Evolutionary conservation across 1,140 invertebrate genomes (phyloP), one percentile per base, ranked within the genome.

Genomic region (Macrocentrus cingulum): DNA sequence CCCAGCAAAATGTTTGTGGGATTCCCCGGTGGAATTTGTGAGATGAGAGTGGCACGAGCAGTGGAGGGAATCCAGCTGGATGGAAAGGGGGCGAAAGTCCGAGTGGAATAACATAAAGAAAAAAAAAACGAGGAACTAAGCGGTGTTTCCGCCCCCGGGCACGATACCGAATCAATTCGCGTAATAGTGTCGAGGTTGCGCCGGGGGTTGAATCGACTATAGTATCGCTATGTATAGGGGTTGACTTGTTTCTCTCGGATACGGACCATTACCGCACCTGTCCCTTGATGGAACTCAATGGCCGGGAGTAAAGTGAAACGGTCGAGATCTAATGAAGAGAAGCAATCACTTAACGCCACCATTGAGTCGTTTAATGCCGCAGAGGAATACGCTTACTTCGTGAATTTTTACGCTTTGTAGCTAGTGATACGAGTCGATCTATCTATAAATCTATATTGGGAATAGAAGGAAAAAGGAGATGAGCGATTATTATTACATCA

Each of bases 331-430:
- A 74, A 74, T 74, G 71, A 75, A 75, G 70, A 75, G 73, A 75
- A 74, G 68, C 73, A 75, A 75, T 75, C 73, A 75, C 73, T 75
- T 75, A 74, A 70, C 66, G 65, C 19, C n/a, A n/a, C n/a, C n/a
- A n/a, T n/a, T n/a, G 37, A 41, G 9, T 60, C 57, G 60, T 66
- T 53, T 23, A 23, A 5, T 23, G 2, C n/a, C 20, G 4, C 18
- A 23, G 8, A 13, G 20, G 46, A 25, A 15, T 25, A 49, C 16
- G 20, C 3, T 19, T 19, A 19, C 20, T 9, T 18, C 7, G 1
- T 29, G 9, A 29, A 29, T 29, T 29, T 29, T 29, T 29, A 29
- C 25, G 25, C 4, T 9, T 29, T 29, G n/a, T n/a, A n/a, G n/a
- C n/a, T n/a, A n/a, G n/a, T n/a, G n/a, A 29, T 4, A 29, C 25